Evolutionary conservation across 2,888 invertebrate genomes (phyloP).

Genomic region (Ectropis crepuscularia): DNA sequence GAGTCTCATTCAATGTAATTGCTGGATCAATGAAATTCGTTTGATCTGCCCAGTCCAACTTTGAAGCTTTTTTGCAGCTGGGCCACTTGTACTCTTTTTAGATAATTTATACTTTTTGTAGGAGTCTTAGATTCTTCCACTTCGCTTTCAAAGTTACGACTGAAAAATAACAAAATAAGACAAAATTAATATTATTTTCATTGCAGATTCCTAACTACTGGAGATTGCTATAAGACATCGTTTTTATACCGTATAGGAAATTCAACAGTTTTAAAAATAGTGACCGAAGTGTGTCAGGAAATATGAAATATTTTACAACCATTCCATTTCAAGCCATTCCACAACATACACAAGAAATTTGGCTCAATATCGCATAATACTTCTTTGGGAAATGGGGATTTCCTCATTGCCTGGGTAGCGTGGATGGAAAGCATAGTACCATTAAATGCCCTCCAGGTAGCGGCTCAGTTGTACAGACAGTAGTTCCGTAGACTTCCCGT

Average conservation of each 20-base stretch:
- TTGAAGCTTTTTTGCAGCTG: constrained; percentile 29
- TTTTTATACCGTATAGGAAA: constrained; percentile 13
- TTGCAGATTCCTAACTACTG: constrained; percentile 15
- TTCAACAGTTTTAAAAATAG: constrained; percentile 17
- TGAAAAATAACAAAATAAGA: constrained; percentile 28
- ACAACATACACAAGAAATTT: constrained; percentile 9
- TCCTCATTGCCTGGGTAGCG: no score
- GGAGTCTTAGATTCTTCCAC: constrained; percentile 30
- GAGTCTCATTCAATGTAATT: constrained; percentile 31
- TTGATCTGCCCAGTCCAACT: constrained; percentile 36
- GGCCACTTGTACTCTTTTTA: constrained; percentile 16
- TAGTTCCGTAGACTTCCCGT: no score
- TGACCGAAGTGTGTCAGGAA: constrained; percentile 9
- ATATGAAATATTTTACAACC: constrained; percentile 21
- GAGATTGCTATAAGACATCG: constrained; percentile 12
- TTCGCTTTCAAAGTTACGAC: constrained; percentile 29
- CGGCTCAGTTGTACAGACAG: no score
- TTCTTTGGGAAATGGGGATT: no score
- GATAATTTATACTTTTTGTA: constrained; percentile 20
- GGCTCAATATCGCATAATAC: constrained; percentile 6
- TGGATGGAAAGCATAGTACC: no score
- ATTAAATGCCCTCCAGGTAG: no score
- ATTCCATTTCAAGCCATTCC: constrained; percentile 3
- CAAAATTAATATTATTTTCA: constrained; percentile 16
- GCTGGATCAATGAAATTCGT: constrained; percentile 30